Base-by-base conservation (phyloP, 2,113 vertebrate species). In the Passer domesticus region DNA sequence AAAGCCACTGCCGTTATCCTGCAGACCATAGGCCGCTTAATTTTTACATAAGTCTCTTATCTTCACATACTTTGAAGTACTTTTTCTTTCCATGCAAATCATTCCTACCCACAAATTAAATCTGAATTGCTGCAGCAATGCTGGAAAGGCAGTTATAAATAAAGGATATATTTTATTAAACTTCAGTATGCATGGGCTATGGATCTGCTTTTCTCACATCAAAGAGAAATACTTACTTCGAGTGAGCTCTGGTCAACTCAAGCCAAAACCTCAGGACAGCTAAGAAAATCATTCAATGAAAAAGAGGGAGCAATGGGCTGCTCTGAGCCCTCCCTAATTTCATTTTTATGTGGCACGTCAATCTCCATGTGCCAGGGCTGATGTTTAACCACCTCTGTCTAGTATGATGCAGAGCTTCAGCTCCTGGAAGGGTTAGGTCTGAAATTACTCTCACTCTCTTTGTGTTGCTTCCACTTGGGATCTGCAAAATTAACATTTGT, bases 51-150 rank as follows among this genome's bases (percentile, higher is more conserved):
- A 95, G 58, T 58, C 55, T 82, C 81, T 91, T 92, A 92, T 91
- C 84, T 87, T 91, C 63, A 47, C 14, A 22, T 80, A 59, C 87
- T 92, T 92, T 88, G 62, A 95, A 84, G 87, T 53, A 62, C 43
- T 89, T 87, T 19, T 91, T 84, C 87, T 92, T 93, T 80, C 39
- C 78, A 77, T 91, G 50, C 66, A 95, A 94, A 92, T 85, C 18
- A 19, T 66, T 82, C 44, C 28, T 91, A 50, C 67, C 37, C 50
- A 3, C 64, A 89, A 96, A 83, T 84, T 89, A 85, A 79, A 91
- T 60, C 46, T 86, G 78, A 87, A 83, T 50, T 77, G 50, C 67
- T 74, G 33, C 39, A 79, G 79, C 55, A 82, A 35, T 46, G 28
- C 30, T 88, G 63, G 55, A 73, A 90, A 94, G 69, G 24, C 24